phyloP scores from a whole-genome alignment of 2,113 vertebrate species.

The Numenius arquata region DNA sequence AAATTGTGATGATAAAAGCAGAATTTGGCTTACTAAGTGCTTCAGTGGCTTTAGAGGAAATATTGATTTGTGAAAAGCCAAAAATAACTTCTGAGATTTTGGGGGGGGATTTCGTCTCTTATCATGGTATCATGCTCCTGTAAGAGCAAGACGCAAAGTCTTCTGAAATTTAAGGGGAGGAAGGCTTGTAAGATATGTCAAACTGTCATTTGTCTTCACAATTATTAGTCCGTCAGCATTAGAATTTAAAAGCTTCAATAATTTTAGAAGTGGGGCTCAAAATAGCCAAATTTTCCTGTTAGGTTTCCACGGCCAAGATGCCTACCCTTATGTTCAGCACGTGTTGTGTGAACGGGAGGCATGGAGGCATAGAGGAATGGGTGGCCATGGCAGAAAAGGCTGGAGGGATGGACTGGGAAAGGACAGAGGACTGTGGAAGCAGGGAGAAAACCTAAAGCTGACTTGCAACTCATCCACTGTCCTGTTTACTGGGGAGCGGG shows the following conservation, averaged over 20 bases:
- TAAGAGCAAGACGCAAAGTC: background rate
- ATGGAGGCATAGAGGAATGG: background rate
- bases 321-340: accelerated
- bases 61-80: background rate
- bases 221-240: background rate
- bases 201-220: background rate
- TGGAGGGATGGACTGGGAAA: background rate
- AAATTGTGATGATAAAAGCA: constrained; percentile 10
- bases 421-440: background rate
- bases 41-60: background rate
- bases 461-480: background rate
- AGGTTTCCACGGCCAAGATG: background rate
- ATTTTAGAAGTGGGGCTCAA: background rate
- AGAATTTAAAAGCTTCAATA: background rate
- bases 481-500: background rate
- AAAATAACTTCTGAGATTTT: background rate
- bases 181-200: background rate
- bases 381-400: background rate
- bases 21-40: background rate
- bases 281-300: background rate
- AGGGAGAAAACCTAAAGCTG: background rate
- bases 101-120: background rate
- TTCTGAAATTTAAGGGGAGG: background rate
- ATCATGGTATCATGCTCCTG: background rate
- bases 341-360: background rate